Base-by-base conservation (phyloP, 2,797 vertebrate species). In the Knipowitschia caucasica region DNA sequence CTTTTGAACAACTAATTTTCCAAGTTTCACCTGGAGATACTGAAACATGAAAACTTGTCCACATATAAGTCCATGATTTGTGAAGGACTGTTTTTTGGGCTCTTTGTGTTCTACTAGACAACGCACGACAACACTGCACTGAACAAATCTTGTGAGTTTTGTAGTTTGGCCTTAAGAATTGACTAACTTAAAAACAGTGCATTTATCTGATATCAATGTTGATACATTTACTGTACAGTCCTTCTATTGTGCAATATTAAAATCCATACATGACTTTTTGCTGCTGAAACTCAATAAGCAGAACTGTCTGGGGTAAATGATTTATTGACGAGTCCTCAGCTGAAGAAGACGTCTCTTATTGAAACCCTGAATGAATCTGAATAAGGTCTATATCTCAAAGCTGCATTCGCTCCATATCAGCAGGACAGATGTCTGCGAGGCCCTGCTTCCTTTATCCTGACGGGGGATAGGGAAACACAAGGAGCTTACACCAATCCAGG, bases 401-500 rank as follows among this genome's bases (percentile, higher is more conserved):
- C 68, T 69, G 43, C 76, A 77, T 78, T 73, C 21, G 27, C 70
- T 59, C 53, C 70, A 17, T 76, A 69, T 81, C 67, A 73, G 42
- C 1, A 5, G 64, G 73, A 75, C 84, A 82, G 84, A 83, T 84
- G 75, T 85, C 71, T 60, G 23, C 18, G 49, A 66, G 64, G 58
- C 65, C 66, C 59, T 52, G 38, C 38, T 39, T 17, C 36, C 54
- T 69, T 78, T 69, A 78, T 82, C 75, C 75, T 31, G 54, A 5
- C 43, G 24, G 54, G 69, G 67, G 43, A 60, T 54, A 49, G 34
- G 61, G 51, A 77, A 68, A 78, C 57, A 47, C 71, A 71, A 75
- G 62, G 59, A 80, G 84, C 78, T 81, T 78, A 85, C 67, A 53
- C 60, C 67, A 67, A 81, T 73, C 68, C 73, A 62, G 82, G 75